Base-by-base conservation (phyloP, 1,140 invertebrate genomes). In the Heliothis subflexa region DNA sequence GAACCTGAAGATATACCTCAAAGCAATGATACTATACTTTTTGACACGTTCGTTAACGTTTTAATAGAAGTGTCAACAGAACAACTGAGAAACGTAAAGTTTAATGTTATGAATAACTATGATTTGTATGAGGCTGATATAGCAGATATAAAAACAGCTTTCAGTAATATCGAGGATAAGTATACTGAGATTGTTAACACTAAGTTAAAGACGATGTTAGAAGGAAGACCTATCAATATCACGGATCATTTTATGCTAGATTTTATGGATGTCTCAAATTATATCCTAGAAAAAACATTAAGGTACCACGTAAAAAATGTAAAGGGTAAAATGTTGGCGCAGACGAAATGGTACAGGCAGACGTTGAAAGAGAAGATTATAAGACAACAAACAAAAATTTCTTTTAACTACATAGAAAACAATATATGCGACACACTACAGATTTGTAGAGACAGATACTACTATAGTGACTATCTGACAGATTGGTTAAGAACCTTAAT, bases 321-420 rank as follows among this genome's bases (percentile, higher is more conserved):
- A 0, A 80, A 83, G 10, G 81, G 82, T 7, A 77, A 81, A 54
- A 62, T 83, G 16, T 13, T 72, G 49, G 25, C 33, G 12, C 66
- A 80, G n/a, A 81, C 78, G 33, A 79, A 80, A 14, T 88, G 86
- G 85, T 83, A 81, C 18, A 77, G 83, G 21, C 71, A 83, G 45
- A 78, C 81, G 10, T 77, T 89, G 52, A 86, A 85, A 66, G 77
- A 85, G 33, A 88, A 83, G 54, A 83, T 88, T 40, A 61, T 85
- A 28, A 81, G 87, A 28, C 88, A 88, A 66, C 85, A 89, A 82
- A 81, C 74, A 70, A 89, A 89, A 82, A 86, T 88, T 16, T 68
- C 83, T 10, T 73, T 79, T n/a, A 84, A 86, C 61, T 57, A 54
- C n/a, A 83, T 89, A 49, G 83, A 87, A 71, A 77, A 62, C 57